These are phyloP conservation scores for Antitype chi DNA, from an alignment of 2,888 invertebrate genomes.

Conservation along the genomic window DNA sequence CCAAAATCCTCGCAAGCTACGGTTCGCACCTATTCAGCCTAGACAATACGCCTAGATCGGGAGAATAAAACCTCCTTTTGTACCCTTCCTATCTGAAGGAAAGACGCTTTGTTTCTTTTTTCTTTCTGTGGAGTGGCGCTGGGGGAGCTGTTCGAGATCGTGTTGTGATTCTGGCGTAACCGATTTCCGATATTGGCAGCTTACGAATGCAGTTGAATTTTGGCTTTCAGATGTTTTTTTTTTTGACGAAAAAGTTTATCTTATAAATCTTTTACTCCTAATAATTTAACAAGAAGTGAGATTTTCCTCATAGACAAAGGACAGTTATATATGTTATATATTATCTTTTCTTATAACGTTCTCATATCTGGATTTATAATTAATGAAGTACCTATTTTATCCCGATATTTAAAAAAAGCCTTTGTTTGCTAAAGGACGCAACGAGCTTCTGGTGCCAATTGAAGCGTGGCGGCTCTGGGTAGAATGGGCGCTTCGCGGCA, in stretches of 20 bases:
- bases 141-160: slow-evolving; percentile 27
- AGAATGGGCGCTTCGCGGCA: too few species aligned
- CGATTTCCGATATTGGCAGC: slow-evolving; percentile 19
- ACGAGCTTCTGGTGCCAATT: too few species aligned
- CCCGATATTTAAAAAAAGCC: too few species aligned
- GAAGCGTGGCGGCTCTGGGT: too few species aligned
- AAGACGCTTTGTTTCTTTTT: slow-evolving; percentile 47
- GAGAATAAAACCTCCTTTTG: slow-evolving; percentile 57
- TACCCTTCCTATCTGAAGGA: slow-evolving; percentile 39
- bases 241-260: neutral
- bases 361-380: too few species aligned
- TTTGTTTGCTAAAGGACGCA: too few species aligned
- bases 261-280: neutral
- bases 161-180: slow-evolving; percentile 17
- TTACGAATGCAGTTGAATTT: slow-evolving; percentile 25
- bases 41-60: slow-evolving; percentile 68
- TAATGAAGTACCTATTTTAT: neutral
- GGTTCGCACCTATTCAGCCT: slow-evolving; percentile 62
- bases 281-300: neutral
- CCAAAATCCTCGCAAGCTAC: slow-evolving; percentile 65
- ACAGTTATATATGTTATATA: too few species aligned
- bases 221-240: neutral
- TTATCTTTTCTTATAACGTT: too few species aligned
- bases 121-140: slow-evolving; percentile 3
- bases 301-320: too few species aligned